Base-by-base conservation (phyloP, 2,888 invertebrate genomes). In the Mellilla xanthometata region DNA sequence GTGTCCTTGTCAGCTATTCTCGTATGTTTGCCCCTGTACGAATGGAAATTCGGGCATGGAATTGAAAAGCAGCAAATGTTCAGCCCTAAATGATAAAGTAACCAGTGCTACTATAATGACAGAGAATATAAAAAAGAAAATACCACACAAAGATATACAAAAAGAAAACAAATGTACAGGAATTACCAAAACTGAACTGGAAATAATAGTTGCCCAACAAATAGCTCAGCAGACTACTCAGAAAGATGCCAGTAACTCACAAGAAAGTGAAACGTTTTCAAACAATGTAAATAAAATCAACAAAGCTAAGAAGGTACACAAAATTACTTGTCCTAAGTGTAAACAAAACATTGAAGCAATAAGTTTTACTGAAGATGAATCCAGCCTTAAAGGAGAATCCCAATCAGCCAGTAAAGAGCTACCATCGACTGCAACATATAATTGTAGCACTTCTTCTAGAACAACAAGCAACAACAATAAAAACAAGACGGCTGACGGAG, bases 1-100 rank as follows among this genome's bases (percentile, higher is more conserved):
- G 2, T 85, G 83, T 49, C 81, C 83, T 0, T 82, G 84, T 56
- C 81, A 84, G 61, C 58, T 85, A 45, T 84, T 84, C 65, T 81
- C 82, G 3, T 82, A 81, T 44, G 71, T 75, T 8, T 83, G 82
- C 50, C 77, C 81, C 26, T 86, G 84, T 52, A 68, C 68, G 1
- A 69, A 68, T 24, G 67, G 70, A 36, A 74, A 74, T 54, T 77
- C 77, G 7, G 57, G 69, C 1, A 68, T 68, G 6, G 68, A 73
- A 48, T 52, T 78, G 26, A 68, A 63, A 56, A 68, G 58, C n/a
- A 69, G 53, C 27, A 72, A 68, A 46, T 64, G 64, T n/a, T 33
- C 65, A 11, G 63, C 7, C 8, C 8, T 24, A 24, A 24, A 7
- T 24, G 65, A 76, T 50, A 65, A 77, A 62, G 42, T 65, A 13